phyloP scores from a whole-genome alignment of 1,140 invertebrate genomes.

The Bombus fervidus region DNA sequence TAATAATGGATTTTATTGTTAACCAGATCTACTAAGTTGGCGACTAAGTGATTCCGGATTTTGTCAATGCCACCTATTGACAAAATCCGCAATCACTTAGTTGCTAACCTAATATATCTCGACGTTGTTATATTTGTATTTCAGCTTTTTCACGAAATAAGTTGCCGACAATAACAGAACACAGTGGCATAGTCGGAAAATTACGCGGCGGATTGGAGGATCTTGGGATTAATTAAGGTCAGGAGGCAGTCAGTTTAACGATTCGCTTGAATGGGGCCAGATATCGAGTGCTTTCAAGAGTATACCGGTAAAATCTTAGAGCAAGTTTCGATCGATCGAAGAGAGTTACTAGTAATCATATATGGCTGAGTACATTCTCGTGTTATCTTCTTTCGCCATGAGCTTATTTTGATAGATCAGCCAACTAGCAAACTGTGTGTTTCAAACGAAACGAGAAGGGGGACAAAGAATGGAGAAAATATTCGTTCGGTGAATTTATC shows the following conservation, averaged over 20 bases:
- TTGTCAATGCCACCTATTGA: too few relatives aligned
- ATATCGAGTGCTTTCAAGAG: conserved; percentile 49
- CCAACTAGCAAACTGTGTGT: neutral
- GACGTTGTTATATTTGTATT: too few relatives aligned
- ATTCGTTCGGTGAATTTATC: neutral
- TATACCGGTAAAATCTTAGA: conserved; percentile 47
- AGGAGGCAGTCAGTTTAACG: conserved; percentile 62
- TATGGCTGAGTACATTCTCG: neutral
- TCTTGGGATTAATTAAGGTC: conserved; percentile 64
- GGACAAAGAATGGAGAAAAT: rapidly evolving
- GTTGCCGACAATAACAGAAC: too few relatives aligned
- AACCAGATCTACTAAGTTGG: too few relatives aligned
- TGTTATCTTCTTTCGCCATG: neutral
- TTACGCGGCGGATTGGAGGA: conserved; percentile 40
- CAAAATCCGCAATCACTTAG: too few relatives aligned
- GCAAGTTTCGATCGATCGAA: conserved; percentile 47
- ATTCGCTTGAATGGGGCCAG: conserved; percentile 50
- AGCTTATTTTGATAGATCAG: neutral
- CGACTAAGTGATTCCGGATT: too few relatives aligned
- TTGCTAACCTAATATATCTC: too few relatives aligned
- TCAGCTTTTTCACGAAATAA: too few relatives aligned
- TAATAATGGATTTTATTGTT: too few relatives aligned
- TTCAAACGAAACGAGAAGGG: too few relatives aligned
- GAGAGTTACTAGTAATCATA: conserved; percentile 29
- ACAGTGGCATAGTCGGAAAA: conserved; percentile 2